Evolutionary conservation across 1,140 invertebrate species (phyloP), one percentile per base, ranked within the genome.

Genomic region (Dolichoris vasculosae): DNA sequence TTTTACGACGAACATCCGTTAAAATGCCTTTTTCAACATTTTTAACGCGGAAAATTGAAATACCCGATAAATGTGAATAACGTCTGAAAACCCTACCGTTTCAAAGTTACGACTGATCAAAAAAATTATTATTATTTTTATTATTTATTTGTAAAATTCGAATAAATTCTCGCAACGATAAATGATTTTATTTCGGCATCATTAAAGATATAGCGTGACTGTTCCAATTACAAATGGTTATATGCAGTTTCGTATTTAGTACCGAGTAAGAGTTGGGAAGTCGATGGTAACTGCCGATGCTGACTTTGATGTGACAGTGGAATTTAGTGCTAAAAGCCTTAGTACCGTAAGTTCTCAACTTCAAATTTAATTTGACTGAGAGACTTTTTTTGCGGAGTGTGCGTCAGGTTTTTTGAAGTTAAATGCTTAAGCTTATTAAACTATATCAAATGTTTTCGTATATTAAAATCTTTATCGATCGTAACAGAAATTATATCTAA

Each of bases 271-370:
- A 69, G 67, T 69, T 38, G 35, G 32, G 20, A 69, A 35, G 67
- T 69, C 35, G 35, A 69, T 69, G 32, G 1, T 69, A 69, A 69
- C 32, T 69, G 67, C 67, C 67, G 30, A 35, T 40, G 32, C 32
- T 69, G 67, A 69, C 67, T 69, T 38, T 38, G 67, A 69, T 38
- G 67, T 69, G 67, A 69, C 32, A 69, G 32, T 69, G 67, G 30
- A 69, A 69, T 38, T 32, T 67, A 67, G 15, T 30, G 32, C n/a
- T 67, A 67, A 67, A 67, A 67, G 32, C 63, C 8, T 67, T 67
- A 30, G 32, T 11, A 32, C 13, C 32, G 2, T 35, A 13, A 67
- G 32, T 30, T 32, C 30, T 67, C 32, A 32, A 67, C 32, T 67
- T 9, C 15, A 32, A 67, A 67, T 67, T 67, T 67, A n/a, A 67